Percentiles rank a stretch among this genome's conserved stretches.
These are phyloP conservation scores for Calcarius lapponicus DNA, from an alignment of 2,797 vertebrate genomes.

Conservation along the genomic window DNA sequence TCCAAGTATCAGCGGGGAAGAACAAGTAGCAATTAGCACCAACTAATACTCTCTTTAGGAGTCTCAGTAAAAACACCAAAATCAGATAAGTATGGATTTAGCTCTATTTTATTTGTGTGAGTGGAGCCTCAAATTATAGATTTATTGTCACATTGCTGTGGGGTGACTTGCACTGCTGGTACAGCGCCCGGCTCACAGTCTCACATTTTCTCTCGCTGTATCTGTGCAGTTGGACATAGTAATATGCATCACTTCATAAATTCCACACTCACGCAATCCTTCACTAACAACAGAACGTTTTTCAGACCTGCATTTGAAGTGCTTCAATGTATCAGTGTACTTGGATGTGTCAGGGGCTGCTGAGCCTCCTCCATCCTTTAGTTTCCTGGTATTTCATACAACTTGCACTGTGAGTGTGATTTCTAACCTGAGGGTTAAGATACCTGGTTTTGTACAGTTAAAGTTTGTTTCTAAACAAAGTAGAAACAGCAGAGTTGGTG, in stretches of 20 bases:
- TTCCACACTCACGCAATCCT: neutral
- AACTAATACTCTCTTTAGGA: neutral
- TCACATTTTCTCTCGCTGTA: neutral
- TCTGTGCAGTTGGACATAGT: neutral
- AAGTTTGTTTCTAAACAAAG: neutral
- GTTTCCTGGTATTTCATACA: neutral
- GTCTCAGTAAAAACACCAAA: neutral
- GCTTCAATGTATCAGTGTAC: neutral
- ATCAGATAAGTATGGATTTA: neutral
- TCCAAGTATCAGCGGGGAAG: neutral
- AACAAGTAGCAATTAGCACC: neutral
- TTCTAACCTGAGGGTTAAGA: neutral
- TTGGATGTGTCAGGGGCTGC: neutral
- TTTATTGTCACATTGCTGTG: neutral
- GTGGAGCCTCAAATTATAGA: neutral
- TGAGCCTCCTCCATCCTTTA: neutral
- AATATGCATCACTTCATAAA: neutral
- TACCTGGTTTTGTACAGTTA: neutral
- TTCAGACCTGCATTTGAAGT: neutral
- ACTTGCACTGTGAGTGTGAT: neutral
- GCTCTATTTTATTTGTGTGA: neutral
- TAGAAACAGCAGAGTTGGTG: neutral
- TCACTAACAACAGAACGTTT: neutral
- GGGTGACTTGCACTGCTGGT: neutral
- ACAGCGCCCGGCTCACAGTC: accelerated